phyloP scores from a whole-genome alignment of 2,797 vertebrate species.

The Chaunax sp. region DNA sequence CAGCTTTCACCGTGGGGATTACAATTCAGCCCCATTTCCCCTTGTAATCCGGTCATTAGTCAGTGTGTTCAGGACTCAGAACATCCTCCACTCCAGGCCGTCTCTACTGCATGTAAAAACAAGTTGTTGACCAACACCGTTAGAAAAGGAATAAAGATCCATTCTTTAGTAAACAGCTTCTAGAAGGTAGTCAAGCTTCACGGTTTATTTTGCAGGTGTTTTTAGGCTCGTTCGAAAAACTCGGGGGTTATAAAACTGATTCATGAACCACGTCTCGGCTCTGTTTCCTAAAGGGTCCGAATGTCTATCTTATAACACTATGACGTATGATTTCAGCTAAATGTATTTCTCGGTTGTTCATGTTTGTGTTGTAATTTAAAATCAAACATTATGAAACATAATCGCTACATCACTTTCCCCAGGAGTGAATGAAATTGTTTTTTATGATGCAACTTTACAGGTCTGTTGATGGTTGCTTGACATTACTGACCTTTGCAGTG shows the following conservation, averaged over 20 bases:
- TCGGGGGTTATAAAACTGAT: constrained; percentile 30
- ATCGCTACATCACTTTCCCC: background rate
- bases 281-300: constrained; percentile 39
- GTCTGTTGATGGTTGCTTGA: background rate
- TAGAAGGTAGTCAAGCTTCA: constrained; percentile 6
- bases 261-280: constrained; percentile 24
- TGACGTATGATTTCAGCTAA: constrained; percentile 1
- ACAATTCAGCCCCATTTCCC: constrained; percentile 60
- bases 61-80: constrained; percentile 58
- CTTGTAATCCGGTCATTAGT: constrained; percentile 73
- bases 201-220: constrained; percentile 18
- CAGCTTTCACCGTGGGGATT: constrained; percentile 59
- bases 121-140: constrained; percentile 41
- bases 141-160: constrained; percentile 30
- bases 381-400: constrained; percentile 1
- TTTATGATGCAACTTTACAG: too few relatives aligned
- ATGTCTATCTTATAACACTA: background rate
- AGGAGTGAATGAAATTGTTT: background rate
- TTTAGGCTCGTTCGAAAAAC: constrained; percentile 25
- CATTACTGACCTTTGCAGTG: background rate
- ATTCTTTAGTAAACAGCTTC: constrained; percentile 20
- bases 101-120: constrained; percentile 58
- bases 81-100: constrained; percentile 28
- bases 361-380: constrained; percentile 1
- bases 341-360: background rate